Evolutionary conservation across 2,113 vertebrate species (phyloP).

Genomic region (Junco hyemalis): DNA sequence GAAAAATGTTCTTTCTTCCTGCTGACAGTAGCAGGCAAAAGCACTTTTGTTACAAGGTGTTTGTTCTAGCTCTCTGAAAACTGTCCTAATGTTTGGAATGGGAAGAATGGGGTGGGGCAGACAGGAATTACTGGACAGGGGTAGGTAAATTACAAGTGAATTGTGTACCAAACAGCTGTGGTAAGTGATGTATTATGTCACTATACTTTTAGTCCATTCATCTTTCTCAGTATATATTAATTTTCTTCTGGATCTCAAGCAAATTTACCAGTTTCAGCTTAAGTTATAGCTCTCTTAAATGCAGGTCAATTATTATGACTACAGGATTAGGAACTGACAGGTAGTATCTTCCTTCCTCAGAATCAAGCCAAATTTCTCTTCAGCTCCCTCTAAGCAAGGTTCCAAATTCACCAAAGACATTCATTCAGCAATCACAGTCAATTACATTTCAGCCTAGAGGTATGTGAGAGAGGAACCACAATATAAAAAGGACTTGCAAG

Average conservation of each 20-base stretch:
- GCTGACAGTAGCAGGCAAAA: background rate
- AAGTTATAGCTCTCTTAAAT: background rate
- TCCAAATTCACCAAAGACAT: background rate
- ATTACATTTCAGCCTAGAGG: background rate
- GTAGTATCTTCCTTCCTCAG: background rate
- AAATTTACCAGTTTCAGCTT: slow-evolving; percentile 43
- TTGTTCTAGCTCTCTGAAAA: background rate
- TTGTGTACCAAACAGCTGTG: background rate
- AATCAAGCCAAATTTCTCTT: background rate
- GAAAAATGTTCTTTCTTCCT: background rate
- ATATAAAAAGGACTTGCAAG: background rate
- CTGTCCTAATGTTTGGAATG: background rate
- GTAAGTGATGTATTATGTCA: background rate
- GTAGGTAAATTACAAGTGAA: background rate
- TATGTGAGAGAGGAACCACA: background rate
- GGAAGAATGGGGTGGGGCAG: background rate
- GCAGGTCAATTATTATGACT: background rate
- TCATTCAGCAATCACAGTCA: background rate
- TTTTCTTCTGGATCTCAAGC: slow-evolving; percentile 54
- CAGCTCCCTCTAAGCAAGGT: background rate
- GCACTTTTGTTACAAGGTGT: background rate
- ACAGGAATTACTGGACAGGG: rapidly evolving
- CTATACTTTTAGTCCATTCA: slow-evolving; percentile 5
- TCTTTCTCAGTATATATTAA: slow-evolving; percentile 7
- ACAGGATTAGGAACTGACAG: background rate